phyloP scores from a whole-genome alignment of 2,113 vertebrate genomes.

The Reinhardtius hippoglossoides region DNA sequence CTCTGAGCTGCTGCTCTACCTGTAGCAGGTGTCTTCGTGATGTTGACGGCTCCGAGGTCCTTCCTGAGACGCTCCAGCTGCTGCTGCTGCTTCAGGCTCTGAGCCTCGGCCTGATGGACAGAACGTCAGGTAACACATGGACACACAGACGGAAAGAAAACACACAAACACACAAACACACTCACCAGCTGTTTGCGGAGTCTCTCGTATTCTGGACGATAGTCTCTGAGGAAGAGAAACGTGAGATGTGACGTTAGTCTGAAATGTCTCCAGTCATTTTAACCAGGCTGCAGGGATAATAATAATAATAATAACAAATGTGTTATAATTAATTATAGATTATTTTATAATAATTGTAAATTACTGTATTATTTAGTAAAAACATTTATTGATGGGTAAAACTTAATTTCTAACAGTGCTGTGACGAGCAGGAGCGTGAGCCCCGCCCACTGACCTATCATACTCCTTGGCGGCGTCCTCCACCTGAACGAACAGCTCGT shows the following conservation, averaged over 20 bases:
- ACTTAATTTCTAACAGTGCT: too few relatives aligned
- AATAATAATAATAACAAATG: too few relatives aligned
- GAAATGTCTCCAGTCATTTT: neutral
- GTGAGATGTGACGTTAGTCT: neutral
- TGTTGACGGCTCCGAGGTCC: slow-evolving; percentile 87
- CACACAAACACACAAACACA: neutral
- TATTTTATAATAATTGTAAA: too few relatives aligned
- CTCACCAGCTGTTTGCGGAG: slow-evolving; percentile 89
- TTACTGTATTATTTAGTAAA: too few relatives aligned
- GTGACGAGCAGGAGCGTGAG: neutral
- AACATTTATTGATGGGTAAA: too few relatives aligned
- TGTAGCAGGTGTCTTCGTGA: slow-evolving; percentile 78
- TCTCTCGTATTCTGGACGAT: slow-evolving; percentile 93
- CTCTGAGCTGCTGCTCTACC: slow-evolving; percentile 69
- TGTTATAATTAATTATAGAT: too few relatives aligned
- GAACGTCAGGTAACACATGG: neutral
- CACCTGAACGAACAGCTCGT: slow-evolving; percentile 90
- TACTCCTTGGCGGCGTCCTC: slow-evolving; percentile 91
- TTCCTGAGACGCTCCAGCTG: slow-evolving; percentile 89
- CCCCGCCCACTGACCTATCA: slow-evolving; percentile 84
- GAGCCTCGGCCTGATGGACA: slow-evolving; percentile 81
- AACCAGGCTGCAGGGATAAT: too few relatives aligned
- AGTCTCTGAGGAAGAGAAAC: slow-evolving; percentile 84
- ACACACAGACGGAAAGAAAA: neutral
- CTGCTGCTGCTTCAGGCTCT: slow-evolving; percentile 87